phyloP scores from a whole-genome alignment of 1,140 invertebrate genomes.

The Pachypeltis micranthus region DNA sequence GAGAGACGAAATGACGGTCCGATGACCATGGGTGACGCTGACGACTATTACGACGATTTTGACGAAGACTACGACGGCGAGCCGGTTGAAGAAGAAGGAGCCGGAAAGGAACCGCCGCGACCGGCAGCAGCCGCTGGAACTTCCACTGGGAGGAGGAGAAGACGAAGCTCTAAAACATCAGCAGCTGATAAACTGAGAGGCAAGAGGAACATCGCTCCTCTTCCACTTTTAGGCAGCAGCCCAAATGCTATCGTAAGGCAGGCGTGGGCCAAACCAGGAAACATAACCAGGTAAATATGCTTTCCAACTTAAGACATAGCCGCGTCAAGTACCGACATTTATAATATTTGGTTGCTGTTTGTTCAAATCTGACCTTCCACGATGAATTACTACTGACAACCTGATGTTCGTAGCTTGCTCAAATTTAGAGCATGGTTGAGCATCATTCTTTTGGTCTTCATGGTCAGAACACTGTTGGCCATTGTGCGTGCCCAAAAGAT shows the following conservation, averaged over 20 bases:
- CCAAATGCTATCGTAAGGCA: not conserved
- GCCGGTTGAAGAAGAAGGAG: not conserved
- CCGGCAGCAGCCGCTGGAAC: not conserved
- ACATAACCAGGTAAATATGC: not conserved
- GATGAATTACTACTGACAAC: too few relatives aligned
- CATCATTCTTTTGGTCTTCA: too few relatives aligned
- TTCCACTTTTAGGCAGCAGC: not conserved
- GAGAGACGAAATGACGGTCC: not conserved
- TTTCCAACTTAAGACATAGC: too few relatives aligned
- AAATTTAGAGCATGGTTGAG: too few relatives aligned
- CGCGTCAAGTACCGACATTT: too few relatives aligned
- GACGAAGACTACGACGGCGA: conserved; percentile 6
- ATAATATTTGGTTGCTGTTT: too few relatives aligned
- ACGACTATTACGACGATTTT: conserved; percentile 11
- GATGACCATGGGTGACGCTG: not conserved
- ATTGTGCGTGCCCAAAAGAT: too few relatives aligned
- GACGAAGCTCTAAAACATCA: not conserved
- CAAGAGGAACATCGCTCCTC: not conserved
- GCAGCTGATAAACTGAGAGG: not conserved
- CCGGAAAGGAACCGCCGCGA: not conserved
- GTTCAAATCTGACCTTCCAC: too few relatives aligned
- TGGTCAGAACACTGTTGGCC: too few relatives aligned
- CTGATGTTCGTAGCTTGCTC: too few relatives aligned
- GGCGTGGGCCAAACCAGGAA: not conserved
- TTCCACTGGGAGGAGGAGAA: not conserved